Evolutionary conservation across 2,888 invertebrate species (phyloP), one percentile per base, ranked within the genome.

Genomic region (Heliconius aoede): DNA sequence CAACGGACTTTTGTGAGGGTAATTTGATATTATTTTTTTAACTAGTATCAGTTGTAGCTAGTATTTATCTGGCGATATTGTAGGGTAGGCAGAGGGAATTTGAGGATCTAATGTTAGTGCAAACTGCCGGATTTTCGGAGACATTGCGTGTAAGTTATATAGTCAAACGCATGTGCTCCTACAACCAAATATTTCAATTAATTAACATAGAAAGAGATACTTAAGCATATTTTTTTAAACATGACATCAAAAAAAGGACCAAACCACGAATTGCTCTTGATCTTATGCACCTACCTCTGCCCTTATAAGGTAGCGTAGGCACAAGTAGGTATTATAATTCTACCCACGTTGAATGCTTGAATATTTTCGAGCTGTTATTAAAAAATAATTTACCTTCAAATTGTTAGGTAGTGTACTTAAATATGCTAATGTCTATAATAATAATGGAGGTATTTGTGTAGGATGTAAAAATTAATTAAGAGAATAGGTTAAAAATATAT

Each of bases 211-310:
- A 21, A 55, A 21, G 11, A 8, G n/a, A 1, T 4, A 40, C 15
- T 61, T 8, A 18, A 5, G 24, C 18, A 40, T 30, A 36, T 51
- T 36, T 28, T 65, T 69, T 68, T 36, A 72, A 60, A 72, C 72
- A 60, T 61, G 60, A 61, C 26, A 72, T 40, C 26, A 61, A 72
- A 72, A 36, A 72, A 61, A 61, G 60, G 60, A 24, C 40, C 26
- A 61, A 61, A 72, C 72, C 60, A 61, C 72, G 60, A 69, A 69
- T 26, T 40, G 72, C 61, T 58, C 72, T 72, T 40, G 72, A 72
- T 72, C 60, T 72, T 21, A 72, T 72, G 40, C 72, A 61, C 40
- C 60, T 28, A 26, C 9, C 58, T 26, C 60, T 61, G 58, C 36
- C 60, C 26, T 36, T 72, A 72, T 72, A 72, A 61, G 60, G 72